phyloP scores from a whole-genome alignment of 2,797 vertebrate genomes.

The Poliocrania exsul region DNA sequence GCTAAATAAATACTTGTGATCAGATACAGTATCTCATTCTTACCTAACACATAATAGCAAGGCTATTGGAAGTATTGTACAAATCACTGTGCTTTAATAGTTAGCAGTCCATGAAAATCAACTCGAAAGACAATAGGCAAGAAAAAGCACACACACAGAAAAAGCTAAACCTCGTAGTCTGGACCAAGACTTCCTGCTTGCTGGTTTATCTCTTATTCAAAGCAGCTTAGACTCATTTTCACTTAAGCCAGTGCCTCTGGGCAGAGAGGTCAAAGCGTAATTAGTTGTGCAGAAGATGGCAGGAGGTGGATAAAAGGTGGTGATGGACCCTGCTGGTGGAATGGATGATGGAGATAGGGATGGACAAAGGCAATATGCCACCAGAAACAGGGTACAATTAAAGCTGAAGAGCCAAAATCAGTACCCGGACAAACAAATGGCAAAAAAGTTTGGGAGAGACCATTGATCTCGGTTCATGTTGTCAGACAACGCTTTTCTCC shows the following conservation, averaged over 20 bases:
- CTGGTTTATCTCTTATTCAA: background rate
- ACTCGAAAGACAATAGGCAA: slow-evolving; percentile 10
- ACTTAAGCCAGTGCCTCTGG: background rate
- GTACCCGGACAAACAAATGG: background rate
- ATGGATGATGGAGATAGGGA: background rate
- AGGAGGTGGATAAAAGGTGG: background rate
- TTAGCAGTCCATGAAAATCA: slow-evolving; percentile 33
- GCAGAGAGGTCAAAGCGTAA: background rate
- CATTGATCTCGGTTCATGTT: background rate
- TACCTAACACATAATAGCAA: slow-evolving; percentile 10
- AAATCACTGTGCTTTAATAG: slow-evolving; percentile 31
- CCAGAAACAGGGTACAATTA: background rate
- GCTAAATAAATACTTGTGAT: slow-evolving; percentile 57
- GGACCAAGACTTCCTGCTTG: background rate
- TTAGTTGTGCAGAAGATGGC: background rate
- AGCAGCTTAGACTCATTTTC: slow-evolving; percentile 15
- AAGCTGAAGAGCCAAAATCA: background rate
- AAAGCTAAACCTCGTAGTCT: background rate
- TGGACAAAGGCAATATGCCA: background rate
- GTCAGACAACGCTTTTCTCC: background rate
- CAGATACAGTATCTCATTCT: slow-evolving; percentile 36
- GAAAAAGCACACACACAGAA: background rate
- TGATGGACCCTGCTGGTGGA: background rate
- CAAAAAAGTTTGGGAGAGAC: background rate
- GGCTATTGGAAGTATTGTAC: background rate